These are phyloP conservation scores for Pseudoips prasinana DNA, from an alignment of 2,888 invertebrate genomes.

Conservation along the genomic window DNA sequence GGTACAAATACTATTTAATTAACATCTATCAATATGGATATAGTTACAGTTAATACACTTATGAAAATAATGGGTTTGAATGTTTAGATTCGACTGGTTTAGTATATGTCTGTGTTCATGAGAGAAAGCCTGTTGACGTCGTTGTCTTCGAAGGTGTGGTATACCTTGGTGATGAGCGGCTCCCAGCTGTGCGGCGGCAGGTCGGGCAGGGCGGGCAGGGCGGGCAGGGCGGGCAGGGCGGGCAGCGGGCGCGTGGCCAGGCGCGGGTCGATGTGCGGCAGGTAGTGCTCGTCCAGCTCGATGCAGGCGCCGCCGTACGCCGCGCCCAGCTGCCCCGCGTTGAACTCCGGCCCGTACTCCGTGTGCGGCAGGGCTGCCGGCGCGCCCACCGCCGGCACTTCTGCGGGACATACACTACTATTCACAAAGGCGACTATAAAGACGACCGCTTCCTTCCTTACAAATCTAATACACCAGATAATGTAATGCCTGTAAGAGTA, in stretches of 20 bases:
- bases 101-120: conserved; percentile 56
- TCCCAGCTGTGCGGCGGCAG: conserved; percentile 56
- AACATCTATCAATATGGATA: conserved; percentile 27
- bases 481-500: no score
- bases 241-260: conserved; percentile 67
- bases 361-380: conserved; percentile 19
- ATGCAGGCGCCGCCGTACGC: conserved; percentile 32
- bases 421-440: no score
- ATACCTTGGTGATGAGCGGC: conserved; percentile 52
- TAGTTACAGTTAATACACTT: conserved; percentile 6
- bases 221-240: conserved; percentile 25
- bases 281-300: conserved; percentile 53
- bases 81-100: no score
- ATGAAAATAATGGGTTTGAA: neutral
- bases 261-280: conserved; percentile 68
- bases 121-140: conserved; percentile 40
- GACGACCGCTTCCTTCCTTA: no score
- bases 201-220: conserved; percentile 1
- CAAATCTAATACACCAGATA: no score
- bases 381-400: neutral
- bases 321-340: conserved; percentile 20
- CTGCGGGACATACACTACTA: no score
- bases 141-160: conserved; percentile 39
- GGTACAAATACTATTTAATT: conserved; percentile 41
- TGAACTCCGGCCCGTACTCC: conserved; percentile 67